A percentile compares a stretch with the other conserved stretches of the same genome.
phyloP scores from a whole-genome alignment of 2,113 vertebrate genomes.

The Urocynchramus pylzowi region DNA sequence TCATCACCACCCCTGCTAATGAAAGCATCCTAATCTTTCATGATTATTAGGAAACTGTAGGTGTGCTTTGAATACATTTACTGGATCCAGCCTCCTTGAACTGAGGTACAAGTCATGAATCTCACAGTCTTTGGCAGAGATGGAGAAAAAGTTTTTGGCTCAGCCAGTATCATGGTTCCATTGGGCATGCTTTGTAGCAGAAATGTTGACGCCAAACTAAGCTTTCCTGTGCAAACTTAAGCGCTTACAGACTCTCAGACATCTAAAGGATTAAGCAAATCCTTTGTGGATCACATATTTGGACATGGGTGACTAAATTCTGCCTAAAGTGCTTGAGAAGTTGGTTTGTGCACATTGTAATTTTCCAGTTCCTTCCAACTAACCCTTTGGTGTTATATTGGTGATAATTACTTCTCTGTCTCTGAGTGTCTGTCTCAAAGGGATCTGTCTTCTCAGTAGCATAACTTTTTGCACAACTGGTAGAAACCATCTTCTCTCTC shows the following conservation, averaged over 20 bases:
- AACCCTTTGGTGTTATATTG: slow-evolving; percentile 43
- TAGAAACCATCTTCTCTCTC: neutral
- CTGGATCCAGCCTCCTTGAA: neutral
- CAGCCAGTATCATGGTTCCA: slow-evolving; percentile 49
- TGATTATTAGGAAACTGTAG: neutral
- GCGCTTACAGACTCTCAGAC: slow-evolving; percentile 38
- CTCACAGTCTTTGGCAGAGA: slow-evolving; percentile 23
- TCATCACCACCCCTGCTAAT: neutral
- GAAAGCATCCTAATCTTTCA: neutral
- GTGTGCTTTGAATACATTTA: neutral
- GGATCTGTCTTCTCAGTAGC: neutral
- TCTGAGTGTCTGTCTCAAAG: neutral
- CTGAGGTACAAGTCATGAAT: neutral
- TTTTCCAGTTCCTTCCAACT: slow-evolving; percentile 36
- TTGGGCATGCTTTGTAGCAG: slow-evolving; percentile 55
- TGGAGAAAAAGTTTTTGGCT: slow-evolving; percentile 45
- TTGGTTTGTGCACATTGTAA: slow-evolving; percentile 24
- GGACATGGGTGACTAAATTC: slow-evolving; percentile 61
- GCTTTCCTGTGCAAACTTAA: slow-evolving; percentile 59
- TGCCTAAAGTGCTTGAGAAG: slow-evolving; percentile 43
- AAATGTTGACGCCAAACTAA: slow-evolving; percentile 61
- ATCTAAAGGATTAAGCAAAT: slow-evolving; percentile 64
- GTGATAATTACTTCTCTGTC: slow-evolving; percentile 41
- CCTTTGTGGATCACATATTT: slow-evolving; percentile 61
- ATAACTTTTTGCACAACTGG: neutral